Base-by-base conservation (phyloP, 2,797 vertebrate species). In the Rhinophrynus dorsalis region DNA sequence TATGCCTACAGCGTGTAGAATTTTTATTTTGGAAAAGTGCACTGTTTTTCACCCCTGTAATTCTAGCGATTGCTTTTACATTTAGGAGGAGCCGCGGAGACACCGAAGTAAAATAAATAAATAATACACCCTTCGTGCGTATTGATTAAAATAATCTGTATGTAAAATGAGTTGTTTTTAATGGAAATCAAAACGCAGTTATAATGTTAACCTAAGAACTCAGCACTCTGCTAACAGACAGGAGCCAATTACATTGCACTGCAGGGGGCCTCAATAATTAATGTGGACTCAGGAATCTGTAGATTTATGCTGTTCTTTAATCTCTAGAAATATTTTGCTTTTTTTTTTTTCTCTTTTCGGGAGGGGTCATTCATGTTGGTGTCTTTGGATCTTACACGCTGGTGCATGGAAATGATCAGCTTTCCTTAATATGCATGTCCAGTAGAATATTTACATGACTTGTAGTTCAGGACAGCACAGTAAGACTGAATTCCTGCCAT, bases 201-300 rank as follows among this genome's bases (percentile, higher is more conserved):
- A 10, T 48, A 40, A 64, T 8, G 20, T 27, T 74, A 69, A 74
- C 51, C 54, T 63, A 26, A 62, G 60, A 72, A 55, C 23, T 52
- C 71, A 33, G 50, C 0, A 0, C 52, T 74, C 32, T 37, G 63
- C 61, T 48, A n/a, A 56, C 40, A 68, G 71, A 47, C 54, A 74
- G 67, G 59, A 79, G 74, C 76, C 78, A 76, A 76, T 83, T 77
- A 78, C 75, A 67, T 38, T 57, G 60, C 80, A 75, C 79, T 59
- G 75, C 17, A 0, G 79, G 80, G 74, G 64, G 69, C 71, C 74
- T 68, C 35, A 66, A 75, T 76, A 80, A 80, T 80, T 78, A 79
- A 78, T 63, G 58, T 3, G 0, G 33, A 72, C 76, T 30, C 45
- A 61, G 30, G 44, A 50, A 45, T 52, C 35, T 5, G 7, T 24